Base-by-base conservation (phyloP, 1,140 invertebrate genomes). In the Drosophila repleta region DNA sequence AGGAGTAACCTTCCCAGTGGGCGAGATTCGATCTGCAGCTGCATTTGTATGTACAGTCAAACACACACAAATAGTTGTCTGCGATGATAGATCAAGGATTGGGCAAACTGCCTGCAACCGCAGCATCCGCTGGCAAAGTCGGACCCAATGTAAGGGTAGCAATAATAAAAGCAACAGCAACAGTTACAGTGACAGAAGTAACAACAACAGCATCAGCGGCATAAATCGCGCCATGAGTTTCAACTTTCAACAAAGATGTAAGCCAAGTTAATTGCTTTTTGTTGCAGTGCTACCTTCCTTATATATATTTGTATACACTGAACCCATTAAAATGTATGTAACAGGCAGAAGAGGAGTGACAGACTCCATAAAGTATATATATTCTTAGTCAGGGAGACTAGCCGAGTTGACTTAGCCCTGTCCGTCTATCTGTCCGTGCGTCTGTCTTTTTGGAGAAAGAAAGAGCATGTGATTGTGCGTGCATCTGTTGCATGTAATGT, bases 261-360 rank as follows among this genome's bases (percentile, higher is more conserved):
- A 88, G 83, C 83, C 84, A 88, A 88, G 83, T 88, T 88, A 88
- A 88, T 88, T 88, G 83, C 83, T 82, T 85, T 87, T 82, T 75
- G 60, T 62, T 77, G 63, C 68, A 60, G 79, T 68, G 72, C 74
- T 66, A 79, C 76, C 74, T 81, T 68, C 66, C 63, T 76, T 32
- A 32, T 32, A 32, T 32, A 10, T 32, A 29, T 29, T n/a, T n/a
- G n/a, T n/a, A n/a, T n/a, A n/a, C n/a, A n/a, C n/a, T n/a, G n/a
- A n/a, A n/a, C n/a, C n/a, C n/a, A n/a, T n/a, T n/a, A n/a, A n/a
- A n/a, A n/a, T n/a, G n/a, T n/a, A n/a, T n/a, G n/a, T n/a, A n/a
- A n/a, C n/a, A n/a, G n/a, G n/a, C n/a, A n/a, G n/a, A n/a, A n/a
- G n/a, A n/a, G n/a, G n/a, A n/a, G n/a, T n/a, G n/a, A n/a, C n/a